Conservation (phyloP, 2,888 invertebrate genomes). For the Clitarchus hookeri region DNA sequence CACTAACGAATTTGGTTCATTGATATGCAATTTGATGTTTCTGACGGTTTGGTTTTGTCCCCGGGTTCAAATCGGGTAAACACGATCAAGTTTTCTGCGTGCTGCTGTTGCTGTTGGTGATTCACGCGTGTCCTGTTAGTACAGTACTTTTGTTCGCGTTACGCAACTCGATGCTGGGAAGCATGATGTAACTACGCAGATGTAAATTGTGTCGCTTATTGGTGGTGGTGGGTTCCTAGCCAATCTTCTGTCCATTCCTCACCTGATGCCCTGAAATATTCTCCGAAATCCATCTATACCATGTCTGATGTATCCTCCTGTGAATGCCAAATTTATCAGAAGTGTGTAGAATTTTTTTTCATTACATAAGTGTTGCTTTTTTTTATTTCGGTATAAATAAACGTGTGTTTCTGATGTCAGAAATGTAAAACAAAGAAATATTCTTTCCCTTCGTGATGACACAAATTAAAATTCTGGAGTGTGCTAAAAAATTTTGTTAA, state of each 20-base stretch:
- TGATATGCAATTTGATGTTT: not conserved
- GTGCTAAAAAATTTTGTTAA: not conserved
- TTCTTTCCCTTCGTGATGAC: slow-evolving; percentile 8
- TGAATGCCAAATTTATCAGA: slow-evolving; percentile 1
- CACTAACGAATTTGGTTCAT: not conserved
- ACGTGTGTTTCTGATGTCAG: not conserved
- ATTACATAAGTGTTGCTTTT: not conserved
- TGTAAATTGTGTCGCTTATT: not conserved
- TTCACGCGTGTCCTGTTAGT: not conserved
- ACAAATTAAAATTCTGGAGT: not conserved
- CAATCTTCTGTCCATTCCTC: not conserved
- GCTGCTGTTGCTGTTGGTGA: not conserved
- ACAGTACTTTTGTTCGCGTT: not conserved
- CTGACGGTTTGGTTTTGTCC: not conserved
- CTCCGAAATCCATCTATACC: not conserved
- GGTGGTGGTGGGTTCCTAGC: not conserved
- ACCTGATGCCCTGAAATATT: not conserved
- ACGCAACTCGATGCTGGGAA: not conserved
- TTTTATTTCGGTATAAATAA: not conserved
- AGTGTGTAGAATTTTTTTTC: not conserved
- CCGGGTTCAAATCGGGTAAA: no score
- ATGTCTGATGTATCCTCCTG: not conserved
- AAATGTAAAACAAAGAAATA: not conserved
- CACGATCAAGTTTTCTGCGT: not conserved
- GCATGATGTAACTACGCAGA: not conserved